Evolutionary conservation across 2,888 invertebrate species (phyloP).

Genomic region (Nephrotoma appendiculata): DNA sequence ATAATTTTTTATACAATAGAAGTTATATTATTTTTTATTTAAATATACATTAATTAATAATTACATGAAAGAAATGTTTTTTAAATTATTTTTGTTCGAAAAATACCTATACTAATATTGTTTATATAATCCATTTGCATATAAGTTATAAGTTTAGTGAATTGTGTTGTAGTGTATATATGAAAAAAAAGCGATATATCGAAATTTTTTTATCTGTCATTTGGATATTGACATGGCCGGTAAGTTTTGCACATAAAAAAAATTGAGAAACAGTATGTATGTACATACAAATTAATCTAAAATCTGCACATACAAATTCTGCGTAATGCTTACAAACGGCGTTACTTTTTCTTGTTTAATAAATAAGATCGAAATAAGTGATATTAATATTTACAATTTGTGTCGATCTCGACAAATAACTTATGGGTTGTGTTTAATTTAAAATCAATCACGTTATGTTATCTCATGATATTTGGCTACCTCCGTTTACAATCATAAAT

Average conservation of each 20-base stretch:
- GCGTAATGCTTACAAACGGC: neutral
- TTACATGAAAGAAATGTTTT: slow-evolving; percentile 4
- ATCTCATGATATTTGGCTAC: neutral
- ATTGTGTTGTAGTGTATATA: slow-evolving; percentile 6
- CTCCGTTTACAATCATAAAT: neutral
- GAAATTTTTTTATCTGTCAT: slow-evolving; percentile 7
- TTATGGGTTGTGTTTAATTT: neutral
- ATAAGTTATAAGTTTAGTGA: neutral
- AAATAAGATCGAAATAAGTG: neutral
- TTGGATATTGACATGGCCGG: slow-evolving; percentile 58
- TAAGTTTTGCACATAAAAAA: slow-evolving; percentile 36
- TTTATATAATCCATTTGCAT: neutral
- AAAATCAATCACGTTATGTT: neutral
- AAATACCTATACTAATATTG: neutral
- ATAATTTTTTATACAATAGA: neutral
- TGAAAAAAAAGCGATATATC: slow-evolving; percentile 6
- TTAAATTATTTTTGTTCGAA: neutral
- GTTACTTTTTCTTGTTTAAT: neutral
- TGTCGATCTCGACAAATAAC: neutral
- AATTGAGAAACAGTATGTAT: neutral
- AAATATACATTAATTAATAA: neutral
- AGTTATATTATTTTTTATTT: neutral
- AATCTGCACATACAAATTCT: neutral
- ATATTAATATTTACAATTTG: neutral
- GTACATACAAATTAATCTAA: neutral